Evolutionary conservation across 2,113 vertebrate species (phyloP).

Genomic region (Passer montanus): DNA sequence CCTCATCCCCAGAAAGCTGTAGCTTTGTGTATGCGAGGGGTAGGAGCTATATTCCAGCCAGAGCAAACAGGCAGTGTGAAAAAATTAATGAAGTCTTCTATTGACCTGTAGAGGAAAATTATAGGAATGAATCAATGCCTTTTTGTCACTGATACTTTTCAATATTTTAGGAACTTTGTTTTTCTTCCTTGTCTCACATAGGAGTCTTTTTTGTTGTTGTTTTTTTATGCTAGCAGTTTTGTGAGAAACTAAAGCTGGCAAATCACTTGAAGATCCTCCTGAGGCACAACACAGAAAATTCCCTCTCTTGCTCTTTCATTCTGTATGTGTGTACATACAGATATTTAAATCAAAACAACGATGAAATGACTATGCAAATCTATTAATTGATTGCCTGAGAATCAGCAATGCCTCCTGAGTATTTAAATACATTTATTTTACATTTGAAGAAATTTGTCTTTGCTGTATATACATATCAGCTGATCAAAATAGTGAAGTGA

Average conservation of each 20-base stretch:
- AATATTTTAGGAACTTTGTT: not conserved
- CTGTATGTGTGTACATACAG: not conserved
- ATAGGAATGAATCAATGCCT: not conserved
- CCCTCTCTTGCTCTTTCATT: not conserved
- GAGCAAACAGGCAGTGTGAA: not conserved
- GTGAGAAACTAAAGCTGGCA: slow-evolving; percentile 1
- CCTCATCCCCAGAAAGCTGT: not conserved
- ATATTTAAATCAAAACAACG: not conserved
- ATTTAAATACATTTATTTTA: not conserved
- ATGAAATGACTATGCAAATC: not conserved
- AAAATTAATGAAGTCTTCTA: not conserved
- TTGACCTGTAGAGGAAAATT: not conserved
- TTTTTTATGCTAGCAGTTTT: not conserved
- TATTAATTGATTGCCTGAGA: not conserved
- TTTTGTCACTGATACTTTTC: not conserved
- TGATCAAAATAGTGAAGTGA: not conserved
- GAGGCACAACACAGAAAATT: not conserved
- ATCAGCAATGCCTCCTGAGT: not conserved
- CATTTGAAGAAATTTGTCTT: not conserved
- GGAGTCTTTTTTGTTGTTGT: not conserved
- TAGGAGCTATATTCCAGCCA: not conserved
- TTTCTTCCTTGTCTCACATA: not conserved
- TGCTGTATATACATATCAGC: not conserved
- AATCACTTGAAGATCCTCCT: not conserved
- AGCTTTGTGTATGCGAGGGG: not conserved